Percentiles rank a stretch among this genome's conserved stretches.
phyloP scores from a whole-genome alignment of 2,888 invertebrate species.

The Prosapia bicincta region DNA sequence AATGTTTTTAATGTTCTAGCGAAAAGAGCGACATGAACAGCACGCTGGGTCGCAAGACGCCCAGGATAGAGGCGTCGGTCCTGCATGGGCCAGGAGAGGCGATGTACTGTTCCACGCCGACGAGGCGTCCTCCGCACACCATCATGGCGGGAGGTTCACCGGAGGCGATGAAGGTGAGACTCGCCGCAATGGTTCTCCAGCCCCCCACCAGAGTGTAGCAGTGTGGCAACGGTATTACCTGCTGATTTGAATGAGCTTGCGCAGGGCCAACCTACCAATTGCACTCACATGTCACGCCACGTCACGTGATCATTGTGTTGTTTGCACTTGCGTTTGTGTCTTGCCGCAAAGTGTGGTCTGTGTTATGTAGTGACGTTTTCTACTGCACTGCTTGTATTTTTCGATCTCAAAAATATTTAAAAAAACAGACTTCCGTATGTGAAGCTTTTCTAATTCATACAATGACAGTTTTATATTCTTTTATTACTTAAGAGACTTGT shows the following conservation, averaged over 20 bases:
- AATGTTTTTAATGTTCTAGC: constrained; percentile 35
- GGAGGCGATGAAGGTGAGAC: constrained; percentile 84
- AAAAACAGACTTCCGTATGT: not conserved
- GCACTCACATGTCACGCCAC: not conserved
- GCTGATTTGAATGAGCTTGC: constrained; percentile 1
- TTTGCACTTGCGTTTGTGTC: constrained; percentile 10
- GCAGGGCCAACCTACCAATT: not conserved
- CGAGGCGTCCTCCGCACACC: constrained; percentile 41
- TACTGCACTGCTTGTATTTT: not conserved
- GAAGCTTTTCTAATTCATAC: not conserved
- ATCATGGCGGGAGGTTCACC: constrained; percentile 58
- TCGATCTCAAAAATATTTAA: not conserved
- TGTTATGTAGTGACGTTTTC: constrained; percentile 10
- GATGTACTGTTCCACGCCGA: constrained; percentile 60
- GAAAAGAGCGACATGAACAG: constrained; percentile 48
- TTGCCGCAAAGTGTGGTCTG: not conserved
- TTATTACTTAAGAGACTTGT: not conserved
- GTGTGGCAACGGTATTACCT: constrained; percentile 30
- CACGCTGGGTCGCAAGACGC: constrained; percentile 37
- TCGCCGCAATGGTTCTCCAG: constrained; percentile 85
- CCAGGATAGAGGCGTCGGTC: constrained; percentile 23
- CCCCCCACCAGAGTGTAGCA: constrained; percentile 79
- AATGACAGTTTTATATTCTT: too few relatives aligned
- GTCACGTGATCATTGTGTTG: not conserved
- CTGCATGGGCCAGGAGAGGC: constrained; percentile 55